Conservation (phyloP, 2,113 vertebrate species). For the Peromyscus californicus region DNA sequence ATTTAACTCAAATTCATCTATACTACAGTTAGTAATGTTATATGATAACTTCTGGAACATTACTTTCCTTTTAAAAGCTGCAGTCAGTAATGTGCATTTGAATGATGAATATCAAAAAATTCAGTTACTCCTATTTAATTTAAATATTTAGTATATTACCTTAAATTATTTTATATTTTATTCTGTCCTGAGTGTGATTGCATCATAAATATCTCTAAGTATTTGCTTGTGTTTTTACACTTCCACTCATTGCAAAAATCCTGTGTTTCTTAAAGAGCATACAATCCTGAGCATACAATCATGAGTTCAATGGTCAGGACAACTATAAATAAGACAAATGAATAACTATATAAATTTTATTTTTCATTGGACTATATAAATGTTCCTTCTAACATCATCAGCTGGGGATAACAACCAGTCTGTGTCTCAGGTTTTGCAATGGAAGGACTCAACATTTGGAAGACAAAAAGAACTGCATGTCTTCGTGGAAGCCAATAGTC, state of each 20-base stretch:
- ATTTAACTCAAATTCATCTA: background rate
- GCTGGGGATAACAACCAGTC: background rate
- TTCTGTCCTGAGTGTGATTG: background rate
- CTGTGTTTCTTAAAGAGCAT: background rate
- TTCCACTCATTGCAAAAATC: background rate
- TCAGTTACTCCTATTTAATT: background rate
- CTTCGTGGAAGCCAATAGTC: background rate
- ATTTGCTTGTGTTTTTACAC: background rate
- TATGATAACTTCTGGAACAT: background rate
- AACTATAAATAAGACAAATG: background rate
- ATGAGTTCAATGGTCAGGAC: background rate
- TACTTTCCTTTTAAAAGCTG: background rate
- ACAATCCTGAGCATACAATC: too few relatives aligned
- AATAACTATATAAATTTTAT: background rate
- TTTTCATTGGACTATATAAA: background rate
- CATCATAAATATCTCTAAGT: background rate
- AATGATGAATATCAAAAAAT: background rate
- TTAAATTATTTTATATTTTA: constrained; percentile 42
- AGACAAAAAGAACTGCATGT: background rate
- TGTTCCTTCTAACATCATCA: background rate
- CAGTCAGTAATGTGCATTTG: background rate
- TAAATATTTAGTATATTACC: background rate
- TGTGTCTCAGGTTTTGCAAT: background rate
- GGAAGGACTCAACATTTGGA: background rate
- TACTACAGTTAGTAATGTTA: background rate